Base-by-base conservation (phyloP, 2,797 vertebrate genomes). In the Oreortyx pictus region DNA sequence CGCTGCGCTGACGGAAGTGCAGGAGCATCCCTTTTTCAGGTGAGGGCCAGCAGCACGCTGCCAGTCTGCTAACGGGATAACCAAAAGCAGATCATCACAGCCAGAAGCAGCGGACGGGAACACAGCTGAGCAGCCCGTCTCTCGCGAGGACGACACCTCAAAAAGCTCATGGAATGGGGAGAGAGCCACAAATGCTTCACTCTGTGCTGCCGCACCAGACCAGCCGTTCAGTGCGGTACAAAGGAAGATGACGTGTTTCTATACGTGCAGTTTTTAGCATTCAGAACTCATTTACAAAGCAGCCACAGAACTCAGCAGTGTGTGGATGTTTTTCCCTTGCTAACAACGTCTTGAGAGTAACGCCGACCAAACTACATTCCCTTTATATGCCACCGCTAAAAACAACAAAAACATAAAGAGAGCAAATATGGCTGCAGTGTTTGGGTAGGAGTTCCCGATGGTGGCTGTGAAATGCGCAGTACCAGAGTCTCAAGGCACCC, bases 181-280 rank as follows among this genome's bases (percentile, higher is more conserved):
- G 86, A n/a, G 18, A 77, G 25, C 8, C 9, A 13, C 23, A 50
- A 0, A 0, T 13, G 41, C 27, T 11, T 50, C 22, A 54, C 2
- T 71, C 65, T 66, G 25, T 67, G 50, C 82, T 78, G 20, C 29
- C 33, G 39, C 35, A 56, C 19, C 17, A 29, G 71, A 35, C 10
- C 22, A 2, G 27, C 4, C n/a, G 44, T 46, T 74, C 5, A 39
- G 47, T 8, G 29, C 27, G 49, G 50, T 49, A 37, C 9, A 50
- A 80, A 46, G 43, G n/a, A 82, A 68, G 37, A 19, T 1, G 12
- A 88, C 29, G 7, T 25, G 61, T 27, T 88, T 60, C 73, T 61
- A 12, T 9, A 18, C 15, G 50, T 8, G 2, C 0, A 1, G 25
- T 8, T 57, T 57, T 14, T 59, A 23, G 27, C 12, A 50, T 49